phyloP scores from a whole-genome alignment of 2,113 vertebrate genomes.

The Ivindomyrus marchei region DNA sequence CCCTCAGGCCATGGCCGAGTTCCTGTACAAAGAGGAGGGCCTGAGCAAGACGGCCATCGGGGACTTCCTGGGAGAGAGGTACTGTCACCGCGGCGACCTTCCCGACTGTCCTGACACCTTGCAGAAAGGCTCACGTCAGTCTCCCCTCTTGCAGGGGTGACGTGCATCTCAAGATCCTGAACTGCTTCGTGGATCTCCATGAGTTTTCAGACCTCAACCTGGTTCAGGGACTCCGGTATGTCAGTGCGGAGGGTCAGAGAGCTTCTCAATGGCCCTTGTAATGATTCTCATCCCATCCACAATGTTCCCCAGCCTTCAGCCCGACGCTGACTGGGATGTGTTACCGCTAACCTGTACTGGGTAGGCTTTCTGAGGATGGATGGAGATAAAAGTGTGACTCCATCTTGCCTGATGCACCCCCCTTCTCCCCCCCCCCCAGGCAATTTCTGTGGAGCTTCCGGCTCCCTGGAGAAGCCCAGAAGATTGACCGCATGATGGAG shows the following conservation, averaged over 20 bases:
- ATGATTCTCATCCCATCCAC: neutral
- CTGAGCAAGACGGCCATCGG: slow-evolving; percentile 91
- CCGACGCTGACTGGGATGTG: neutral
- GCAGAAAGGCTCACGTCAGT: neutral
- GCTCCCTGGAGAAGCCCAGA: slow-evolving; percentile 90
- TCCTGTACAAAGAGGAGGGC: slow-evolving; percentile 87
- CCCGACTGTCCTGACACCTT: neutral
- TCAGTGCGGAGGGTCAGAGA: neutral
- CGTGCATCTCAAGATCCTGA: slow-evolving; percentile 74
- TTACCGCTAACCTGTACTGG: neutral
- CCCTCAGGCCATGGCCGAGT: slow-evolving; percentile 71
- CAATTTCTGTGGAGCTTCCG: slow-evolving; percentile 95
- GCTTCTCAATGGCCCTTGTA: neutral
- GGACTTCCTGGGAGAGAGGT: slow-evolving; percentile 83
- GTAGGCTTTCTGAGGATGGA: neutral
- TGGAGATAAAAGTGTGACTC: neutral
- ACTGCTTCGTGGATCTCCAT: slow-evolving; percentile 83
- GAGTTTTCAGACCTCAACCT: slow-evolving; percentile 87
- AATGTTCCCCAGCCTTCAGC: neutral
- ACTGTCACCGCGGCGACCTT: neutral
- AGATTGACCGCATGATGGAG: slow-evolving; percentile 98
- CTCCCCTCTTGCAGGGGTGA: slow-evolving; percentile 60
- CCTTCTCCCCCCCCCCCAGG: slow-evolving; percentile 44
- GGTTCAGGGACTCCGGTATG: slow-evolving; percentile 87
- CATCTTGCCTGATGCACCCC: too few relatives aligned